Conservation (phyloP, 1,140 invertebrate species). For the Maconellicoccus hirsutus region DNA sequence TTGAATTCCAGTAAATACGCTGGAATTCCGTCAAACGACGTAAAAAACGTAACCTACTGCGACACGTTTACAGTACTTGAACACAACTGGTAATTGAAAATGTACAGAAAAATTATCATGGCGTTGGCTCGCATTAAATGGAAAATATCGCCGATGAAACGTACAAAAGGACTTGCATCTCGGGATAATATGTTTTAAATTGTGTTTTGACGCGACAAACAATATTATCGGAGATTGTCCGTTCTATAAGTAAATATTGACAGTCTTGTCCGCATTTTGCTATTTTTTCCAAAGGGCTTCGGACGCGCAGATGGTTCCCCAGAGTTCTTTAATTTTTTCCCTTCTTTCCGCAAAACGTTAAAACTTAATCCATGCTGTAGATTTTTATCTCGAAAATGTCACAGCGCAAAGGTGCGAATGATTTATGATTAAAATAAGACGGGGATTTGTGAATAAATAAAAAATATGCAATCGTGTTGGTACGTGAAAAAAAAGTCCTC, state of each 20-base stretch:
- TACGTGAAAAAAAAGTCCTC: background rate
- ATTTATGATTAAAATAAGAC: slow-evolving; percentile 1
- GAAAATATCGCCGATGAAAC: background rate
- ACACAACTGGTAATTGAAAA: too few relatives aligned
- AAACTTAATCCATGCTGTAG: background rate
- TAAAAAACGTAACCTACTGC: too few relatives aligned
- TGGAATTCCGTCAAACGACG: too few relatives aligned
- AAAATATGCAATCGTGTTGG: background rate
- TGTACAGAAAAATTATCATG: background rate
- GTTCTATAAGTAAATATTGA: background rate
- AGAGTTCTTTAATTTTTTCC: background rate
- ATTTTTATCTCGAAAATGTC: background rate
- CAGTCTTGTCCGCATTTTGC: background rate
- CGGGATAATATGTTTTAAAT: background rate
- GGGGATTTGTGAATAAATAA: background rate
- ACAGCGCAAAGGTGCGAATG: slow-evolving; percentile 1
- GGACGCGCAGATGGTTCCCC: background rate
- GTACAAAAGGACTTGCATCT: background rate
- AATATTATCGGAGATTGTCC: background rate
- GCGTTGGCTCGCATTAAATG: too few relatives aligned
- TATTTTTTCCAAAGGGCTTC: background rate
- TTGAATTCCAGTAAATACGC: too few relatives aligned
- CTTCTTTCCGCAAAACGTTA: background rate
- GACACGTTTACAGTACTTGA: too few relatives aligned
- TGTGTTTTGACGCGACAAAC: slow-evolving; percentile 7